Conservation (phyloP, 2,888 invertebrate species). For the Eurois occulta region DNA sequence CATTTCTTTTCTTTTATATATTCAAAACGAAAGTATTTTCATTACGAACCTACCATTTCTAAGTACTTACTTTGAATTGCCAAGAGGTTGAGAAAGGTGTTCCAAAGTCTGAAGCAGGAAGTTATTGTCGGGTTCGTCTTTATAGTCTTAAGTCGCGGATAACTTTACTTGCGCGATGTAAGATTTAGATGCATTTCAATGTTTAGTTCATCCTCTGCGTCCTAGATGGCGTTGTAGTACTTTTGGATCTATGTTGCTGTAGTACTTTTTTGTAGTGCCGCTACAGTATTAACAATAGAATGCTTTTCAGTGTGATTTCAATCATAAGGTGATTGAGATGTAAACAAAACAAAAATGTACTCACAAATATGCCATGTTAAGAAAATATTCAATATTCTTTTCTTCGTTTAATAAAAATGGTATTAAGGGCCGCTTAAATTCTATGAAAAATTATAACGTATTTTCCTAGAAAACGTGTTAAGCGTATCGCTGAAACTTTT, state of each 20-base stretch:
- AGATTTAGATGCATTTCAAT: too few species aligned
- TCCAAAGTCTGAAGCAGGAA: background rate
- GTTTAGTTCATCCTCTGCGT: too few species aligned
- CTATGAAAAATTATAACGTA: constrained; percentile 6
- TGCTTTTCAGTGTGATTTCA: background rate
- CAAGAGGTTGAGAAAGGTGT: background rate
- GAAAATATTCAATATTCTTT: background rate
- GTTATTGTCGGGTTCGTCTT: too few species aligned
- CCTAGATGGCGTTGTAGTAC: too few species aligned
- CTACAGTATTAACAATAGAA: background rate
- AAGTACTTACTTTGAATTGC: constrained; percentile 2
- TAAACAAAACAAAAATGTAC: background rate
- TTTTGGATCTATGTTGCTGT: too few species aligned
- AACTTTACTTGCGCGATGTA: too few species aligned
- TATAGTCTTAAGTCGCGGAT: too few species aligned
- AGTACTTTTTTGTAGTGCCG: too few species aligned
- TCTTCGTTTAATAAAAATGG: background rate
- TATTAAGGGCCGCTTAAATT: background rate
- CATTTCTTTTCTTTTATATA: background rate
- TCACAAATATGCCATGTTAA: background rate
- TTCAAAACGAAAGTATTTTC: background rate
- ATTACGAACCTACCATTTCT: background rate
- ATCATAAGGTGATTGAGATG: background rate
- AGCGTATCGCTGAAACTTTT: constrained; percentile 22
- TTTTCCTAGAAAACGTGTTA: constrained; percentile 14